Conservation (phyloP, 1,140 invertebrate species). For the Brachionus koreanus region DNA sequence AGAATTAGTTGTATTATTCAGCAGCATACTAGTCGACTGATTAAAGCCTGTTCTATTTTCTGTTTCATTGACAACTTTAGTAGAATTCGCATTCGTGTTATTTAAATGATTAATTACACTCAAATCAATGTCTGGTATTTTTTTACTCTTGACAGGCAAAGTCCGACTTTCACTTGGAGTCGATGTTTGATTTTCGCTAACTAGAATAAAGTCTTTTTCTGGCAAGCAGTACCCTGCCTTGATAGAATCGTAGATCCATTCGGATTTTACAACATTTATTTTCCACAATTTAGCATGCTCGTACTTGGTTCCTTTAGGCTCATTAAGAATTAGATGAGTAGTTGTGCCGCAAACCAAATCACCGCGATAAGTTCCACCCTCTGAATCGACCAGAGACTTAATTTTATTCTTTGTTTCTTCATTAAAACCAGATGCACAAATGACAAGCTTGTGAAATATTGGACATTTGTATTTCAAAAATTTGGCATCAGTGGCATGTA, state of each 20-base stretch:
- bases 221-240: conserved; percentile 70
- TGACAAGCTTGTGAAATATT: conserved; percentile 72
- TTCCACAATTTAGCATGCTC: conserved; percentile 71
- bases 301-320: conserved; percentile 69
- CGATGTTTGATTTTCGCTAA: conserved; percentile 45
- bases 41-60: neutral
- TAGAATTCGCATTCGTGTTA: conserved; percentile 7
- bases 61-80: conserved; percentile 36
- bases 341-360: conserved; percentile 62
- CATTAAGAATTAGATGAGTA: conserved; percentile 61
- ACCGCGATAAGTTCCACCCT: conserved; percentile 60
- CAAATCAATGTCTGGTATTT: conserved; percentile 24
- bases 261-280: conserved; percentile 68
- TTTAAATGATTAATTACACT: conserved; percentile 32
- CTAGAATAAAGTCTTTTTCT: conserved; percentile 65
- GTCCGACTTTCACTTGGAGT: neutral
- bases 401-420: conserved; percentile 67
- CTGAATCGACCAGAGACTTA: conserved; percentile 65
- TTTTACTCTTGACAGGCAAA: neutral
- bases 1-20: neutral
- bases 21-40: neutral
- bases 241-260: conserved; percentile 75
- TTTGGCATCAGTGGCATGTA: conserved; percentile 64
- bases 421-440: conserved; percentile 73
- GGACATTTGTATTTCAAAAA: conserved; percentile 70